Evolutionary conservation across 2,113 vertebrate genomes (phyloP).

Genomic region (Stegostoma tigrinum): DNA sequence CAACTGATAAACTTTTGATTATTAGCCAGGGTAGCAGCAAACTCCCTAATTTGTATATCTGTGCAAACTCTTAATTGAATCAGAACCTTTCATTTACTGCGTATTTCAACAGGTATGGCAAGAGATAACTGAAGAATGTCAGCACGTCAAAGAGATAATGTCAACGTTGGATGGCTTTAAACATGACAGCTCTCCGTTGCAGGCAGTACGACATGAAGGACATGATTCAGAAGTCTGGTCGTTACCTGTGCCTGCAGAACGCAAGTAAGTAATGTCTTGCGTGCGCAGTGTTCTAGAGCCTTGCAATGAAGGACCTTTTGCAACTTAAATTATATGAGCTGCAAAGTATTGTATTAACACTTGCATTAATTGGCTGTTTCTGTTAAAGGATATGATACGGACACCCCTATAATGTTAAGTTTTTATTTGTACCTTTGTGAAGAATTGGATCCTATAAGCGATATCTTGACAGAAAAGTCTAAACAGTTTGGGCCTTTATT

Average conservation of each 20-base stretch:
- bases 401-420: too few species aligned
- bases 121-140: constrained; percentile 85
- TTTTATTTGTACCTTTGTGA: too few species aligned
- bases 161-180: constrained; percentile 85
- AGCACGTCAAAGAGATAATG: constrained; percentile 87
- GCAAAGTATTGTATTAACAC: not conserved
- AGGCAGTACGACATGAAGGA: constrained; percentile 67
- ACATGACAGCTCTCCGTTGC: constrained; percentile 67
- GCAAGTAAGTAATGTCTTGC: constrained; percentile 59
- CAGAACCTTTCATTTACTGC: not conserved
- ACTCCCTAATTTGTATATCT: not conserved
- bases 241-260: constrained; percentile 74
- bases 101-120: constrained; percentile 72
- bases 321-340: not conserved
- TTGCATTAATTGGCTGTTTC: too few species aligned
- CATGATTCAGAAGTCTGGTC: constrained; percentile 77
- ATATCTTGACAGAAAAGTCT: too few species aligned
- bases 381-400: too few species aligned
- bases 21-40: not conserved
- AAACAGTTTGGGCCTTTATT: too few species aligned
- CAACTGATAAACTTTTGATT: not conserved
- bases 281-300: not conserved
- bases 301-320: not conserved
- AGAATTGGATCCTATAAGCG: too few species aligned
- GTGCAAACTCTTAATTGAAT: constrained; percentile 8